Percentiles rank a stretch among this genome's conserved stretches.
Conservation (phyloP, 1,140 invertebrate genomes). For the Leptestheria dahalacensis region DNA sequence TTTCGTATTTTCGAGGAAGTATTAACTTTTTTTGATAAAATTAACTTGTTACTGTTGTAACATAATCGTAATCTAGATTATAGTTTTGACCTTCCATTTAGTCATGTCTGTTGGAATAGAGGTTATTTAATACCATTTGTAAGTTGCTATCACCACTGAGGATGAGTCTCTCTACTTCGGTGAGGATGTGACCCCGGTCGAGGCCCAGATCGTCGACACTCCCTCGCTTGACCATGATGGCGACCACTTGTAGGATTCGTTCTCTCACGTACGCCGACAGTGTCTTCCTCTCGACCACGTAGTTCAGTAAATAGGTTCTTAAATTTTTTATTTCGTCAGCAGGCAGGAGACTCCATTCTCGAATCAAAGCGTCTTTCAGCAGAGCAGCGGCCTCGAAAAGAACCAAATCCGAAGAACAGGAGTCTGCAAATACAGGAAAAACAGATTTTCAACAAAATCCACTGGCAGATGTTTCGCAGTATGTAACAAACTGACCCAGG, state of each 20-base stretch:
- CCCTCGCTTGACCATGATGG: slow-evolving; percentile 69
- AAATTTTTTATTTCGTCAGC: slow-evolving; percentile 50
- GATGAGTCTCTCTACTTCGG: slow-evolving; percentile 55
- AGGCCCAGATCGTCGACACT: slow-evolving; percentile 53
- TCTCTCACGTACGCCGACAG: slow-evolving; percentile 44
- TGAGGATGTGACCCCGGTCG: slow-evolving; percentile 49
- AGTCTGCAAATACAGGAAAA: slow-evolving; percentile 42
- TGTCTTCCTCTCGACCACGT: slow-evolving; percentile 48
- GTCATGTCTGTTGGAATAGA: too few species aligned
- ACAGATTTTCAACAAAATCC: not conserved
- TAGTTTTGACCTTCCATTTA: too few species aligned
- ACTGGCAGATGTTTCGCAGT: not conserved
- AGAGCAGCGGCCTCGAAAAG: slow-evolving; percentile 70
- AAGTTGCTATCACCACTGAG: slow-evolving; percentile 36
- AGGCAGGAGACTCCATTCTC: slow-evolving; percentile 58
- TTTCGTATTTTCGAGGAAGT: too few species aligned
- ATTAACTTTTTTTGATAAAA: not conserved
- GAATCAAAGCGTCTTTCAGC: slow-evolving; percentile 63
- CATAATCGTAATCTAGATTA: too few species aligned
- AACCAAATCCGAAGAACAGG: slow-evolving; percentile 60
- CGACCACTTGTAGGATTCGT: slow-evolving; percentile 56
- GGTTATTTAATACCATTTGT: too few species aligned
- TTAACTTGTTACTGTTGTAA: too few species aligned
- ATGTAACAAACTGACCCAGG: slow-evolving; percentile 34
- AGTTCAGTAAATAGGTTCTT: slow-evolving; percentile 61